Conservation (phyloP, 2,888 invertebrate genomes). For the Nephrocerus scutellatus region DNA sequence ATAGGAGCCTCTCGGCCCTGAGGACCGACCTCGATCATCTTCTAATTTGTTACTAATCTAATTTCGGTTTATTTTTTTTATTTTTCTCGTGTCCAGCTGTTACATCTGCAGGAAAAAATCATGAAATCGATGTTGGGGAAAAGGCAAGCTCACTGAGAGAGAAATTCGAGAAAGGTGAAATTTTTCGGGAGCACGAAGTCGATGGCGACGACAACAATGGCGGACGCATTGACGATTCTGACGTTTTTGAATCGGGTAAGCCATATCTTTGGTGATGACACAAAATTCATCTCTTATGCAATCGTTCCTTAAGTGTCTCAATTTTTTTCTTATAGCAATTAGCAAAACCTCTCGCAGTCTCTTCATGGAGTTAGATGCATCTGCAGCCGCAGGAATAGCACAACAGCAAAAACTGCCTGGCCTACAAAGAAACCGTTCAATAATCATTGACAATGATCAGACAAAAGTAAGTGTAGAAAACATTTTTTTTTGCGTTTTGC, state of each 20-base stretch:
- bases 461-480: constrained; percentile 11
- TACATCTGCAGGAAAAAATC: constrained; percentile 52
- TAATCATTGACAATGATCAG: constrained; percentile 17
- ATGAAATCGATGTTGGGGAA: constrained; percentile 51
- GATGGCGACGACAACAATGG: constrained; percentile 43
- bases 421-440: constrained; percentile 12
- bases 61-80: background rate
- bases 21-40: background rate
- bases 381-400: constrained; percentile 52
- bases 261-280: background rate
- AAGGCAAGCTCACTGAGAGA: constrained; percentile 64
- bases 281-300: too few relatives aligned
- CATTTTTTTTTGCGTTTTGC: background rate
- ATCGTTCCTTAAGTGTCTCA: constrained; percentile 1
- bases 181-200: constrained; percentile 58
- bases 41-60: background rate
- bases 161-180: constrained; percentile 73
- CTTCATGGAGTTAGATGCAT: constrained; percentile 81
- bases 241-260: constrained; percentile 72
- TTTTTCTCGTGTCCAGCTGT: constrained; percentile 39
- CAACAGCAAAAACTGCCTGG: constrained; percentile 15
- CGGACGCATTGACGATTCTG: constrained; percentile 57
- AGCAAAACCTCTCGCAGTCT: constrained; percentile 80
- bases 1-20: background rate
- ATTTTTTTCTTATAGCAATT: constrained; percentile 54